Conservation (phyloP, 2,797 vertebrate genomes). For the Eptatretus atami region DNA sequence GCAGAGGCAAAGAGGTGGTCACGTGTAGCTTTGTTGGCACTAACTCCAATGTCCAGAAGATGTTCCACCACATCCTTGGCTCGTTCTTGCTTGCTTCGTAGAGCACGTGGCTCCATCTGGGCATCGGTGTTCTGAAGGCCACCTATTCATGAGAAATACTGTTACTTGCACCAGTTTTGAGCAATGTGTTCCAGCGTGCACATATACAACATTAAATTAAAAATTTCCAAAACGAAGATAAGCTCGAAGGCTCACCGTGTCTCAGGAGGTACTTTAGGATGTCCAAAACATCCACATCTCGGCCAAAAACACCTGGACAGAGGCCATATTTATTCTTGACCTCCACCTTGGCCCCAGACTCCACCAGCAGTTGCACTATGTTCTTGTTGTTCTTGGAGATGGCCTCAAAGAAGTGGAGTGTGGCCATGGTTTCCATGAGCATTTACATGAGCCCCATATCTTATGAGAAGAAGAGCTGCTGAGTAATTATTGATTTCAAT, state of each 20-base stretch:
- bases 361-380: conserved; percentile 38
- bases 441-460: conserved; percentile 36
- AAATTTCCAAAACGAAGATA: too few species aligned
- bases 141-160: conserved; percentile 16
- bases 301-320: conserved; percentile 47
- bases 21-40: conserved; percentile 47
- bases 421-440: conserved; percentile 55
- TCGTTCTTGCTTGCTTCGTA: conserved; percentile 54
- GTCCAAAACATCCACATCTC: conserved; percentile 36
- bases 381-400: conserved; percentile 35
- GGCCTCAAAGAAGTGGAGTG: conserved; percentile 63
- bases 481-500: conserved; percentile 33
- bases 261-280: conserved; percentile 33
- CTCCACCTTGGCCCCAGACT: conserved; percentile 36
- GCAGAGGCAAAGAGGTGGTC: conserved; percentile 49
- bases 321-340: conserved; percentile 38
- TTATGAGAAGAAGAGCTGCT: conserved; percentile 30
- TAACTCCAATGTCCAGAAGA: conserved; percentile 29
- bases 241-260: conserved; percentile 20
- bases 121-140: conserved; percentile 61
- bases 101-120: conserved; percentile 40
- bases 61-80: conserved; percentile 21
- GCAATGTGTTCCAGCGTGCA: too few species aligned
- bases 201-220: too few species aligned
- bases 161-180: too few species aligned